A percentile compares a stretch with the other conserved stretches of the same genome.
These are phyloP conservation scores for Crotalus tigris DNA, from an alignment of 2,113 vertebrate species.

Conservation along the genomic window DNA sequence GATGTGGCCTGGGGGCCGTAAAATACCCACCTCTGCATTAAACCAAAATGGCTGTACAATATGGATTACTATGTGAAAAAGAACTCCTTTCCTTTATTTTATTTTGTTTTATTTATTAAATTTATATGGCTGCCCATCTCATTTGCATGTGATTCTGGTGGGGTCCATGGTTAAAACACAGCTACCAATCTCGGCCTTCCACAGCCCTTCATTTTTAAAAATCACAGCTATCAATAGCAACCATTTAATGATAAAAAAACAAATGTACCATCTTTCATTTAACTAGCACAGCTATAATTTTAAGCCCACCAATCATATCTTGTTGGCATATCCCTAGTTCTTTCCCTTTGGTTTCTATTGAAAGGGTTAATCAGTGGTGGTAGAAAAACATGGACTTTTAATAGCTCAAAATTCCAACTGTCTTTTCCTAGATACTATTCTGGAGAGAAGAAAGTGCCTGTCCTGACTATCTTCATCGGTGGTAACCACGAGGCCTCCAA, in stretches of 20 bases:
- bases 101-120: no score
- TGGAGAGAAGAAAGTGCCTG: constrained; percentile 90
- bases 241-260: not conserved
- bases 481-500: constrained; percentile 98
- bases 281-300: not conserved
- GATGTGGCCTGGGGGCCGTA: no score
- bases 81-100: no score
- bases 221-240: not conserved
- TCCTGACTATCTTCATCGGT: constrained; percentile 94
- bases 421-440: constrained; percentile 79
- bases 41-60: no score
- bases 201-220: not conserved
- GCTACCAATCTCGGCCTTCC: not conserved
- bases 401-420: not conserved
- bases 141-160: not conserved
- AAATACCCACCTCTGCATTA: no score
- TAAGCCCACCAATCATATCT: not conserved
- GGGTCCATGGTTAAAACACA: not conserved
- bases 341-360: not conserved
- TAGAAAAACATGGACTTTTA: not conserved
- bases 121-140: not conserved
- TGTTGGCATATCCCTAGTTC: not conserved
- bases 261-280: not conserved
- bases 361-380: not conserved
- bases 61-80: no score